Conservation (phyloP, 2,113 vertebrate genomes). For the Seriola quinqueradiata region DNA sequence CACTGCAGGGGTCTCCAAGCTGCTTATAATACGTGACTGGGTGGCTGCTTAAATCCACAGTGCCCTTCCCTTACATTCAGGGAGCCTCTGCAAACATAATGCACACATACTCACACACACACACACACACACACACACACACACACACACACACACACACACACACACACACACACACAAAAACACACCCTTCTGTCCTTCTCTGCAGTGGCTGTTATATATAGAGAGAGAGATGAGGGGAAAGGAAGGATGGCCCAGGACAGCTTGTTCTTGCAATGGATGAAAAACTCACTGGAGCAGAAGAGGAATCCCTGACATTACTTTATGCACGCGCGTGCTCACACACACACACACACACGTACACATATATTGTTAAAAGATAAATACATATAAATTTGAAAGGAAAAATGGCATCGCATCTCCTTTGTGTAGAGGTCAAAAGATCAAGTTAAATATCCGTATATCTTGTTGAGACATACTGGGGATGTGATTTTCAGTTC, state of each 20-base stretch:
- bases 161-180: not conserved
- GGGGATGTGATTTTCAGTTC: no score
- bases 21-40: not conserved
- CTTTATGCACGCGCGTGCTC: not conserved
- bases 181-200: not conserved
- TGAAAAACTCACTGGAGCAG: slow-evolving; percentile 43
- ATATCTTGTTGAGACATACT: not conserved
- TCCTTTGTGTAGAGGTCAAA: not conserved
- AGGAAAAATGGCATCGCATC: not conserved
- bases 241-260: slow-evolving; percentile 34
- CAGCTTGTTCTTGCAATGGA: slow-evolving; percentile 52
- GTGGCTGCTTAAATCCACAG: not conserved
- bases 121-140: not conserved
- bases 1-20: not conserved
- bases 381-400: not conserved
- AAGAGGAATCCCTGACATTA: slow-evolving; percentile 24
- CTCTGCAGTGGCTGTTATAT: slow-evolving; percentile 47
- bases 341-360: no score
- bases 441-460: no score
- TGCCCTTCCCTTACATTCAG: not conserved
- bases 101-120: not conserved
- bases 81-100: slow-evolving; percentile 10
- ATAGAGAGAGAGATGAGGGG: slow-evolving; percentile 23
- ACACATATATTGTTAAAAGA: not conserved
- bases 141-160: not conserved